Conservation (phyloP, 1,140 invertebrate genomes). For the Drosophila yakuba region DNA sequence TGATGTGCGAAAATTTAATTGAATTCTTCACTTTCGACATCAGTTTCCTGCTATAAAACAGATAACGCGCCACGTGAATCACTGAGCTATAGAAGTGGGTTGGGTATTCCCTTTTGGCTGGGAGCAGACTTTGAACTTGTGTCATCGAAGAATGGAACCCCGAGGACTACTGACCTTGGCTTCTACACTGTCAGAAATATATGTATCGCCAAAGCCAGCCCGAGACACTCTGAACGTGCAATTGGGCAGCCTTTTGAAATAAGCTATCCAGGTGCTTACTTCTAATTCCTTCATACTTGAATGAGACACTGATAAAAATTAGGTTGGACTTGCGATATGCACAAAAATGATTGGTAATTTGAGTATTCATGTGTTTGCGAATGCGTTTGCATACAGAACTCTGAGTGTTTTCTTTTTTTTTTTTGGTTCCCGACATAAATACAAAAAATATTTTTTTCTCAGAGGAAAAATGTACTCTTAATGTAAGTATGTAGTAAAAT, state of each 20-base stretch:
- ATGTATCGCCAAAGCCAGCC: conserved; percentile 5
- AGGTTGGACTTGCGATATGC: no score
- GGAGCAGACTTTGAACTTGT: conserved; percentile 36
- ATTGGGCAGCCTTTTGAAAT: conserved; percentile 31
- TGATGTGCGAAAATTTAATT: conserved; percentile 35
- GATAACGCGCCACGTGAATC: conserved; percentile 34
- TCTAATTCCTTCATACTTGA: conserved; percentile 27
- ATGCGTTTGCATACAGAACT: no score
- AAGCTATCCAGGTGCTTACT: conserved; percentile 26
- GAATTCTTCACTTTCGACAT: conserved; percentile 12
- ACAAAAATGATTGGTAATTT: no score
- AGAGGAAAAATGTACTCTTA: no score
- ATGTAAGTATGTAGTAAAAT: no score
- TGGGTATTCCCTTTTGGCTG: conserved; percentile 31
- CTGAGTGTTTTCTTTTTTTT: no score
- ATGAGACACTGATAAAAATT: neutral
- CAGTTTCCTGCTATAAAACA: conserved; percentile 1
- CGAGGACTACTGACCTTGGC: conserved; percentile 24
- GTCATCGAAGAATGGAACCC: neutral
- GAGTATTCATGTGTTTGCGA: no score
- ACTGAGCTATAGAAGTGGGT: conserved; percentile 7
- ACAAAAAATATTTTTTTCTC: no score
- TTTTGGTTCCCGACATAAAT: no score
- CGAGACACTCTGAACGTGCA: conserved; percentile 1
- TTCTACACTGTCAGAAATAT: conserved; percentile 20